Evolutionary conservation across 1,140 invertebrate genomes (phyloP).

Genomic region (Bradynema listronoti): DNA sequence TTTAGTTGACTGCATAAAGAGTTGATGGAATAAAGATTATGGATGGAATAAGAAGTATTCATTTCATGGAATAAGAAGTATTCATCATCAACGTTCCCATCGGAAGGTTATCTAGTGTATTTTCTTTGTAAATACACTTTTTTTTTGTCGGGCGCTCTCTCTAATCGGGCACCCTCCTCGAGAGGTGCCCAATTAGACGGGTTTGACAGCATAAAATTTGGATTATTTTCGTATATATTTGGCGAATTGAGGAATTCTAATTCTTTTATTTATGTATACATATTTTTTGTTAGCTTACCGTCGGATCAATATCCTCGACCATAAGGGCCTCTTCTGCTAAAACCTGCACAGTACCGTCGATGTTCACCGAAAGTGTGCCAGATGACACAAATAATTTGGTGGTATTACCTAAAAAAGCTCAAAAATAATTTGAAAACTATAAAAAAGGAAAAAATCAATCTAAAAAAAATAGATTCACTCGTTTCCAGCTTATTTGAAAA

Average conservation of each 20-base stretch:
- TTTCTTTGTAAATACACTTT: too few relatives aligned
- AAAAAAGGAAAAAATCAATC: too few relatives aligned
- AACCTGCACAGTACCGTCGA: conserved; percentile 95
- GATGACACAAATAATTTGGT: conserved; percentile 75
- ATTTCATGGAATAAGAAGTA: too few relatives aligned
- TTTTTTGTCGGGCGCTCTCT: not conserved
- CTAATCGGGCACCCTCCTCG: not conserved
- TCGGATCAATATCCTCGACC: conserved; percentile 61
- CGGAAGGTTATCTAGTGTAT: too few relatives aligned
- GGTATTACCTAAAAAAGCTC: conserved; percentile 33
- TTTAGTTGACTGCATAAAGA: too few relatives aligned
- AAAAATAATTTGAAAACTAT: too few relatives aligned
- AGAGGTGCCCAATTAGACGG: not conserved
- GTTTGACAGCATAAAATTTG: not conserved
- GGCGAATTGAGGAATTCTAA: conserved; percentile 52
- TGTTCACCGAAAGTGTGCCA: conserved; percentile 92
- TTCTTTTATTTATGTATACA: not conserved
- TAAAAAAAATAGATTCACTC: too few relatives aligned
- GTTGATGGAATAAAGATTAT: too few relatives aligned
- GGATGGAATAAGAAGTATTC: too few relatives aligned
- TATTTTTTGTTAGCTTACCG: not conserved
- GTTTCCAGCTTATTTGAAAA: too few relatives aligned
- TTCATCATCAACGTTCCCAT: too few relatives aligned
- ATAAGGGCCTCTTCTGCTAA: conserved; percentile 91
- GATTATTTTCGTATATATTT: conserved; percentile 67